phyloP scores from a whole-genome alignment of 2,888 invertebrate species.

The Xanthorhoe spadicearia region DNA sequence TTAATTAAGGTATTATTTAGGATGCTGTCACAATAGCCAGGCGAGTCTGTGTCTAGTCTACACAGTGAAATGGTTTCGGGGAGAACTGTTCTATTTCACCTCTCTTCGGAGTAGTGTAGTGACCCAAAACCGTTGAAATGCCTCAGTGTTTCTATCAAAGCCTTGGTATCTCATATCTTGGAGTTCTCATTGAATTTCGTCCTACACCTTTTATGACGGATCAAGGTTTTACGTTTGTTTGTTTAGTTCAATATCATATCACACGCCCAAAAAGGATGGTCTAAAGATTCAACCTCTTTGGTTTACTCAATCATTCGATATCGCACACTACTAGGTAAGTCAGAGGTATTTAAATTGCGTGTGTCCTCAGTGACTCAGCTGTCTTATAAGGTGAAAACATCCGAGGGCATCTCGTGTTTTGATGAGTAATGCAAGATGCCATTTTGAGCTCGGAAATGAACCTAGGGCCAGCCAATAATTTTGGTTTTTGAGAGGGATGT shows the following conservation, averaged over 20 bases:
- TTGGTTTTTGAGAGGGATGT: too few species aligned
- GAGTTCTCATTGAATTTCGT: too few species aligned
- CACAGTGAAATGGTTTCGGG: too few species aligned
- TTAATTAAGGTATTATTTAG: too few species aligned
- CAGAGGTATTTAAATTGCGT: conserved; percentile 49
- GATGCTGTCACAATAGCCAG: too few species aligned
- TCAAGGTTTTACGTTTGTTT: background rate
- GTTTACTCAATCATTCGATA: background rate
- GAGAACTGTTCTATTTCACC: too few species aligned
- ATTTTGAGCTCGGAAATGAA: conserved; percentile 37
- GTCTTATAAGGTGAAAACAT: conserved; percentile 71
- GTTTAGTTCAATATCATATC: background rate
- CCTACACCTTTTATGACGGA: background rate
- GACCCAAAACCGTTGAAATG: too few species aligned
- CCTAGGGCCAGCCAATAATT: conserved; percentile 22
- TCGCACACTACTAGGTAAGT: conserved; percentile 14
- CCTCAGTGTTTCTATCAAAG: too few species aligned
- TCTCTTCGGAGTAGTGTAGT: too few species aligned
- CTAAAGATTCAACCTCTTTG: background rate
- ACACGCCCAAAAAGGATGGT: background rate
- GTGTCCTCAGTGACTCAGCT: conserved; percentile 55
- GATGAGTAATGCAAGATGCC: conserved; percentile 56
- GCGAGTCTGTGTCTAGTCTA: too few species aligned
- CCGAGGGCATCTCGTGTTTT: conserved; percentile 58
- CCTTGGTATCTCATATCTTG: too few species aligned